Evolutionary conservation across 2,797 vertebrate species (phyloP).

Genomic region (Capromys pilorides): DNA sequence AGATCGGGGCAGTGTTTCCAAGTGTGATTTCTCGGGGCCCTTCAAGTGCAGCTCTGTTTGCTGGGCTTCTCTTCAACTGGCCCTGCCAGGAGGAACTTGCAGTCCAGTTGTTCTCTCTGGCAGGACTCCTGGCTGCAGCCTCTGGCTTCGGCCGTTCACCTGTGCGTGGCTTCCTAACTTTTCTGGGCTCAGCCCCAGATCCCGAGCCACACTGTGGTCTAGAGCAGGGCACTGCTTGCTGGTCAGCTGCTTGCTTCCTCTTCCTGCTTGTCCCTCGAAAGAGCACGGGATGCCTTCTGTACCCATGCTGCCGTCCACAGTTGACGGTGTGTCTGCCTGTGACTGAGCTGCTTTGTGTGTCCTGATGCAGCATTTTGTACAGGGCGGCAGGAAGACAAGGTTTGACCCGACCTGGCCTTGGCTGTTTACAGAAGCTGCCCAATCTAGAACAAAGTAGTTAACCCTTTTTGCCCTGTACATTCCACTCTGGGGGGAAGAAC

Average conservation of each 20-base stretch:
- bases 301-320: fast-evolving
- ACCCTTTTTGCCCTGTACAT: background rate
- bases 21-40: background rate
- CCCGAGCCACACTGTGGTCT: background rate
- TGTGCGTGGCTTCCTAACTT: background rate
- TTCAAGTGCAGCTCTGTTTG: background rate
- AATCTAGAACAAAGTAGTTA: background rate
- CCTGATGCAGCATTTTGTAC: fast-evolving
- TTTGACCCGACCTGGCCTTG: background rate
- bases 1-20: background rate
- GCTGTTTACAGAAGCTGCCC: background rate
- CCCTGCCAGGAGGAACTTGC: background rate
- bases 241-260: background rate
- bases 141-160: background rate
- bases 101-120: background rate
- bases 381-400: background rate
- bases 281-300: background rate
- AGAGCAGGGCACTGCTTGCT: background rate
- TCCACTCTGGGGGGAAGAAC: background rate
- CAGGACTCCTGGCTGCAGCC: background rate
- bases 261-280: background rate
- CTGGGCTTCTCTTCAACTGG: background rate
- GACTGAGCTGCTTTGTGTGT: background rate
- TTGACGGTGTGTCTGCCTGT: background rate
- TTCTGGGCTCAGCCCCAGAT: background rate